Percentiles rank a stretch among this genome's conserved stretches.
Evolutionary conservation across 2,888 invertebrate species (phyloP).

Genomic region (Xiphydria camelus): DNA sequence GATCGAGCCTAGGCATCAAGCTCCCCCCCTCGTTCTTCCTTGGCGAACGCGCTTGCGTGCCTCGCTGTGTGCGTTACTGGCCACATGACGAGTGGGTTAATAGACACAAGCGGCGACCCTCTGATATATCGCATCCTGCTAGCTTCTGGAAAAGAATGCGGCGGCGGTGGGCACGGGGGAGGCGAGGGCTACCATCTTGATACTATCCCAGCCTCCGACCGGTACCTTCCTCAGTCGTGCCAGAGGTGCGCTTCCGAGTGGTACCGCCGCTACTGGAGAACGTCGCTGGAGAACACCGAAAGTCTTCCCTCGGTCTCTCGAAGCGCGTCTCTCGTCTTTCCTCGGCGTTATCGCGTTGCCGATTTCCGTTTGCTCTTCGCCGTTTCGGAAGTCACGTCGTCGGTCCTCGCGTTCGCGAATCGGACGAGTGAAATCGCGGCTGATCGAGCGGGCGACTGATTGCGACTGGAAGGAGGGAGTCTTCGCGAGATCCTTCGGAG

Average conservation of each 20-base stretch:
- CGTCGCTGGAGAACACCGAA: not conserved
- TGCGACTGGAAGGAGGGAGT: too few species aligned
- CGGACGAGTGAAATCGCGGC: too few species aligned
- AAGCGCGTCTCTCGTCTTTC: too few species aligned
- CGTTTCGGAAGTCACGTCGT: too few species aligned
- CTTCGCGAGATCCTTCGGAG: too few species aligned
- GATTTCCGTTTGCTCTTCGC: not conserved
- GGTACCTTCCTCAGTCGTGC: constrained; percentile 43
- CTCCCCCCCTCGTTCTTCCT: too few species aligned
- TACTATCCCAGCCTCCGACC: constrained; percentile 32
- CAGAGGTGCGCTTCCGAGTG: constrained; percentile 49
- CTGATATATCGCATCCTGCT: constrained; percentile 30
- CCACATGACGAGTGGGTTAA: constrained; percentile 9
- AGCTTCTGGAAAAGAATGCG: constrained; percentile 41
- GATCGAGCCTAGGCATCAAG: too few species aligned
- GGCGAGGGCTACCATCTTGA: constrained; percentile 33
- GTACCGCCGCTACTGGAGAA: constrained; percentile 24
- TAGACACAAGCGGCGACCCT: constrained; percentile 24
- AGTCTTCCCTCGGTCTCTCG: too few species aligned
- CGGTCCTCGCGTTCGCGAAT: too few species aligned
- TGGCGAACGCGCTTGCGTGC: too few species aligned
- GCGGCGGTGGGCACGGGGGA: constrained; percentile 9
- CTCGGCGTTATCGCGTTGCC: not conserved
- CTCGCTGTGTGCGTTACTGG: too few species aligned
- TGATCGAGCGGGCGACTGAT: too few species aligned